A percentile compares a stretch with the other conserved stretches of the same genome.
phyloP scores from a whole-genome alignment of 2,797 vertebrate genomes.

The Heteromormyrus szaboi region DNA sequence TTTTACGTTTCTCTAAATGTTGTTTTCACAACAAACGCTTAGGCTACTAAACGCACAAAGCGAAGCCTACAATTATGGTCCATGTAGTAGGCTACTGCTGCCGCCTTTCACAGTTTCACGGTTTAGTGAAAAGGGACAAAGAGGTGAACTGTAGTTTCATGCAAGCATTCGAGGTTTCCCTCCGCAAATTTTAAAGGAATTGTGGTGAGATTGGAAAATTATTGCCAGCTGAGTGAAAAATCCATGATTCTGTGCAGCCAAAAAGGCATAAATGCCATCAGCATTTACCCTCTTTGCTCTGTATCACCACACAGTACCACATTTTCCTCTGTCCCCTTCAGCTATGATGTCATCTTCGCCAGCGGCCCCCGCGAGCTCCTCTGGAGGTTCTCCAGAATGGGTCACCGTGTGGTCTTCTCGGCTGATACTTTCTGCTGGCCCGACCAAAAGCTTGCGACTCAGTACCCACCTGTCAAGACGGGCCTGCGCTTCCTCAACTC shows the following conservation, averaged over 20 bases:
- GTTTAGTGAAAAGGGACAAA: neutral
- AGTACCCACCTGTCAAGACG: conserved; percentile 67
- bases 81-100: neutral
- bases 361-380: conserved; percentile 71
- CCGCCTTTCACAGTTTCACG: neutral
- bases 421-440: conserved; percentile 85
- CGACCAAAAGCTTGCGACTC: conserved; percentile 70
- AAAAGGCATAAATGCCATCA: neutral
- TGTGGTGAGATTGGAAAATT: neutral
- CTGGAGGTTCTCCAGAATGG: conserved; percentile 62
- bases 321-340: conserved; percentile 29
- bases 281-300: neutral
- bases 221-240: neutral
- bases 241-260: neutral
- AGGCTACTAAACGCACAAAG: neutral
- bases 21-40: neutral
- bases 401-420: conserved; percentile 72
- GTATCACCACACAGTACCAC: neutral
- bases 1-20: neutral
- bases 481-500: conserved; percentile 85
- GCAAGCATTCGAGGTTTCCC: neutral
- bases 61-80: neutral
- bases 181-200: neutral
- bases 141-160: neutral
- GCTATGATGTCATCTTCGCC: conserved; percentile 75